Percentiles rank a stretch among this genome's conserved stretches.
These are phyloP conservation scores for Diachrysia chrysitis DNA, from an alignment of 2,888 invertebrate genomes.

Conservation along the genomic window DNA sequence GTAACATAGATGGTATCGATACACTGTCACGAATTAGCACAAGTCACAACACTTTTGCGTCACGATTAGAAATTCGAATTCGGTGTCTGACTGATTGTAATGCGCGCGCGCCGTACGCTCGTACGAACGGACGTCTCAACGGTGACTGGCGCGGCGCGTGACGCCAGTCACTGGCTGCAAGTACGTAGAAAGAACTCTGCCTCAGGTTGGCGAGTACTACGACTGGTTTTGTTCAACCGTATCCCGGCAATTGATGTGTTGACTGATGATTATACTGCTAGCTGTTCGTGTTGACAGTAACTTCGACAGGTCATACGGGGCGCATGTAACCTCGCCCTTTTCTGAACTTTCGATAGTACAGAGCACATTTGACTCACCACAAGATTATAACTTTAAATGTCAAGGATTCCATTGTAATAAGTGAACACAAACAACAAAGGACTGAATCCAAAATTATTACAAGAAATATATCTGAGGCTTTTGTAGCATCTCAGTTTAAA, in stretches of 20 bases:
- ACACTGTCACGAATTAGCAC: constrained; percentile 70
- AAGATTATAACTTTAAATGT: constrained; percentile 51
- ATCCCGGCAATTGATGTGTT: constrained; percentile 72
- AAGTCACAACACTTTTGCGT: constrained; percentile 73
- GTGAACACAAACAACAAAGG: constrained; percentile 52
- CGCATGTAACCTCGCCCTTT: constrained; percentile 59
- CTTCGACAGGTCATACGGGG: constrained; percentile 35
- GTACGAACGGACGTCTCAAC: constrained; percentile 70
- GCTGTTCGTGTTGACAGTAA: constrained; percentile 52
- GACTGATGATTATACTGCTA: constrained; percentile 68
- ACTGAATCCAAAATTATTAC: constrained; percentile 3
- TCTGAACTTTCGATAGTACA: constrained; percentile 51
- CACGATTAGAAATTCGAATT: constrained; percentile 73
- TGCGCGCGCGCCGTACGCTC: constrained; percentile 71
- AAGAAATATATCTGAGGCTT: neutral
- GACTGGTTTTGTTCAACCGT: constrained; percentile 79
- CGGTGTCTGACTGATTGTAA: constrained; percentile 54
- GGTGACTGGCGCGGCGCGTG: constrained; percentile 77
- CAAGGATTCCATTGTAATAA: constrained; percentile 50
- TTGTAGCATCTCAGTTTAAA: neutral
- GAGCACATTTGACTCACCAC: constrained; percentile 39
- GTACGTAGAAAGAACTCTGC: constrained; percentile 62
- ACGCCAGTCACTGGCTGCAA: constrained; percentile 45
- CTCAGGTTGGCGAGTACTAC: constrained; percentile 72
- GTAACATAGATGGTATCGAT: constrained; percentile 67